These are phyloP conservation scores for Mercenaria mercenaria DNA, from an alignment of 1,140 invertebrate genomes.

Conservation along the genomic window DNA sequence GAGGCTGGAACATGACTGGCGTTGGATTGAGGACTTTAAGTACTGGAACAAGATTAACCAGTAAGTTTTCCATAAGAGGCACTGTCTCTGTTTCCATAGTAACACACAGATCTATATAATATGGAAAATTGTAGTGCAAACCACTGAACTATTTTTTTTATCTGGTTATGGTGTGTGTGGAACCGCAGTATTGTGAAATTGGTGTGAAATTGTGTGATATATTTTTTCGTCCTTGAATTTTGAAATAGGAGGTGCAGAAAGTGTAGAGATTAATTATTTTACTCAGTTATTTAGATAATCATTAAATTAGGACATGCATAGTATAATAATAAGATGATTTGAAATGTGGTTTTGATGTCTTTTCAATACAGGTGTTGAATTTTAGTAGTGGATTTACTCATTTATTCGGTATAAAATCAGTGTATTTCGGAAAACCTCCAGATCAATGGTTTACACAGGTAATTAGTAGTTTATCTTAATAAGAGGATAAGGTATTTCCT, in stretches of 20 bases:
- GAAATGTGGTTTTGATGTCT: no score
- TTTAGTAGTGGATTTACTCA: no score
- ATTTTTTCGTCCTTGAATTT: background rate
- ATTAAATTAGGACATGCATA: no score
- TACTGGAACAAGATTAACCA: slow-evolving; percentile 12
- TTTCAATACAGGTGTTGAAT: no score
- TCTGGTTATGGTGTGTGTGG: background rate
- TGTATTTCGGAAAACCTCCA: no score
- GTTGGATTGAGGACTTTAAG: background rate
- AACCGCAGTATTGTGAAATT: background rate
- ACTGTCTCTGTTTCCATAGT: slow-evolving; percentile 25
- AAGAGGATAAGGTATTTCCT: no score
- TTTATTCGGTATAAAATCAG: no score
- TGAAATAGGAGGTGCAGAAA: background rate
- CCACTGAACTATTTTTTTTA: slow-evolving; percentile 34
- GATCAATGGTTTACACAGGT: no score
- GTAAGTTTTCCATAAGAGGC: slow-evolving; percentile 35
- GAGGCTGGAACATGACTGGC: background rate
- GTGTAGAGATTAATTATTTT: no score
- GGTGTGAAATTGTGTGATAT: background rate
- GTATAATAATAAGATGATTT: no score
- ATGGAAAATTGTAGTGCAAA: slow-evolving; percentile 44
- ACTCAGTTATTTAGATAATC: no score
- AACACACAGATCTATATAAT: slow-evolving; percentile 49
- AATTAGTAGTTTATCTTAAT: no score